Evolutionary conservation across 2,113 vertebrate species (phyloP).

Genomic region (Excalfactoria chinensis): DNA sequence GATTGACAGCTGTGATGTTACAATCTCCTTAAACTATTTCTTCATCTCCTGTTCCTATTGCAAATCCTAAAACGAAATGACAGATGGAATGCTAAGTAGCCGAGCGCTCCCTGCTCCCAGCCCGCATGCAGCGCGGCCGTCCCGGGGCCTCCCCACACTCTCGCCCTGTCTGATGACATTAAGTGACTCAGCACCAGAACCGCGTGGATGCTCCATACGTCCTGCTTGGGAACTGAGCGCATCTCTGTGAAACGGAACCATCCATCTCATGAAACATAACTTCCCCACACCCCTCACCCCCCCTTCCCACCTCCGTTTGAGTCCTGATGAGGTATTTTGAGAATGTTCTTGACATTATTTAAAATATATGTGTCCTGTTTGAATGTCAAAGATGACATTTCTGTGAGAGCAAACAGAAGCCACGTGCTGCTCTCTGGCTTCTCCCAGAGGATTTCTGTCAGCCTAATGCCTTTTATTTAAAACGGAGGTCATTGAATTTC

Average conservation of each 20-base stretch:
- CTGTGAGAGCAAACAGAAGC: conserved; percentile 64
- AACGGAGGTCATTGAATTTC: conserved; percentile 67
- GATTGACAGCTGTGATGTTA: conserved; percentile 70
- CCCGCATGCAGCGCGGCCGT: neutral
- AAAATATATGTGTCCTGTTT: conserved; percentile 72
- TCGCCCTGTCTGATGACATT: conserved; percentile 59
- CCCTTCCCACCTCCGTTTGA: conserved; percentile 30
- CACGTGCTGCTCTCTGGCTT: conserved; percentile 68
- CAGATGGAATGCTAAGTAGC: conserved; percentile 40
- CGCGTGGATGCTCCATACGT: conserved; percentile 65
- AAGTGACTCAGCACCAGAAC: conserved; percentile 76
- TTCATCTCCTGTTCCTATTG: conserved; percentile 40
- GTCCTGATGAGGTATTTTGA: conserved; percentile 70
- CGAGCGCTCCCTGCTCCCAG: neutral
- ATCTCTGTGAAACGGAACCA: conserved; percentile 76
- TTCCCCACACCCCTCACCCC: neutral
- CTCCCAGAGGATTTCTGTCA: conserved; percentile 66
- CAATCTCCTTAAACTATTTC: conserved; percentile 64
- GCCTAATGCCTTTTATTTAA: conserved; percentile 67
- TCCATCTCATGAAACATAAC: conserved; percentile 84
- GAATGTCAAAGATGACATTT: conserved; percentile 75
- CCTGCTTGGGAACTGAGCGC: conserved; percentile 68
- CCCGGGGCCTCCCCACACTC: neutral
- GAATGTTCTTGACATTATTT: conserved; percentile 75
- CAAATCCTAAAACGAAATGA: conserved; percentile 53